Base-by-base conservation (phyloP, 2,113 vertebrate genomes). In the Notarius quadriscutis region DNA sequence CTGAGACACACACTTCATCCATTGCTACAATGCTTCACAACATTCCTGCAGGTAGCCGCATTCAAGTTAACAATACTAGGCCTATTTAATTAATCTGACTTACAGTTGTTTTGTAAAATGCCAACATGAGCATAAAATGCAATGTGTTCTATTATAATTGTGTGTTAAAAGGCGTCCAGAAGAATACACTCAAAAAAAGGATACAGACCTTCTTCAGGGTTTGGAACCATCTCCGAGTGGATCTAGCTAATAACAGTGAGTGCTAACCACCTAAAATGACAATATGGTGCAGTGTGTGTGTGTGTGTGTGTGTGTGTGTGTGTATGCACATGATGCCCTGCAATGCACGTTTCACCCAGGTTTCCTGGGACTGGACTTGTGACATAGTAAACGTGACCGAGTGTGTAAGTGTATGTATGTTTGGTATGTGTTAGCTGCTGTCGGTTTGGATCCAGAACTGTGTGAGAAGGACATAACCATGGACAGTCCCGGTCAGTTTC, bases 191-290 rank as follows among this genome's bases (percentile, higher is more conserved):
- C 72, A 41, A 8, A 0, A 88, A 91, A n/a, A 90, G 93, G 77
- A 90, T 95, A 71, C 51, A 88, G 30, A 89, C 74, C 25, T 95
- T 95, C 88, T 87, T 95, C 27, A 60, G 4, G 2, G 93, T 91
- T 69, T 96, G 95, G 95, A 95, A 95, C 89, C 3, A 87, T 75
- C 93, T 96, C 41, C 84, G 94, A 92, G 89, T 90, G 53, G 94
- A 94, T 50, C 51, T 95, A 85, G 89, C 90, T n/a, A 94, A 92
- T 85, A 92, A 90, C 50, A 74, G 95, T 95, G 87, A 93, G 94
- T 55, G 11, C 0, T 17, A 18, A n/a, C 22, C 22, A 69, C 50
- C 55, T 2, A 57, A 0, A 18, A 27, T 41, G 41, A 41, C 17
- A 17, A 10, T 81, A n/a, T 80, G 27, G 53, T 8, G 6, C 55